Evolutionary conservation across 2,113 vertebrate genomes (phyloP), one percentile per base, ranked within the genome.

Genomic region (Limnothrissa miodon): DNA sequence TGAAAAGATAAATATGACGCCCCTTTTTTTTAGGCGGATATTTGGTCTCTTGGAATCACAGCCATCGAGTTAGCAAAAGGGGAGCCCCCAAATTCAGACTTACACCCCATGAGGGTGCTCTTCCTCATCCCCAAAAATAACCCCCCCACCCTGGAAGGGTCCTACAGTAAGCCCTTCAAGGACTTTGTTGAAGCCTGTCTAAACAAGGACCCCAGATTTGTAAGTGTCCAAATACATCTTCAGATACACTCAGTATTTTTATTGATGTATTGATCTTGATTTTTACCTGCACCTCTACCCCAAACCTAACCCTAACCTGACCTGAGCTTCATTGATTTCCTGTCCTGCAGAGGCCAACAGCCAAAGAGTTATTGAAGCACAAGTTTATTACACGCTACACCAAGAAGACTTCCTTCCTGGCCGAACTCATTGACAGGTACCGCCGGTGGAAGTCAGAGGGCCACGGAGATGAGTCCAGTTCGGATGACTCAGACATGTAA

Each of bases 41-140:
- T 99, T 90, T 99, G 98, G 98, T 99, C 98, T 1, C 92, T 99
- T 90, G 98, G 98, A 78, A 99, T 99, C 89, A 99, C 98, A 10
- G 98, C 98, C 80, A 99, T 99, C 19, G 98, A 99, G 88, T 87
- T 99, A 88, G 98, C 98, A 79, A 99, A 99, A 86, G 98, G 97
- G 80, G 98, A 99, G 88, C 98, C 98, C 1, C 98, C 98, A 1
- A 99, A 99, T 92, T 99, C 98, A 0, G 98, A 99, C 81, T 92
- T 99, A 1, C 98, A 99, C 89, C 98, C 98, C 78, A 99, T 99
- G 98, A 96, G 98, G 4, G 98, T 99, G 89, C 95, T 99, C 70
- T 99, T 99, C 89, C 94, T 99, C 85, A 99, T 99, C 80, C 98
- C 98, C 19, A 99, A 99, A 93, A 99, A 99, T 89, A 98, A 95